These are phyloP conservation scores for Apus apus DNA, from an alignment of 2,113 vertebrate genomes.

Conservation along the genomic window DNA sequence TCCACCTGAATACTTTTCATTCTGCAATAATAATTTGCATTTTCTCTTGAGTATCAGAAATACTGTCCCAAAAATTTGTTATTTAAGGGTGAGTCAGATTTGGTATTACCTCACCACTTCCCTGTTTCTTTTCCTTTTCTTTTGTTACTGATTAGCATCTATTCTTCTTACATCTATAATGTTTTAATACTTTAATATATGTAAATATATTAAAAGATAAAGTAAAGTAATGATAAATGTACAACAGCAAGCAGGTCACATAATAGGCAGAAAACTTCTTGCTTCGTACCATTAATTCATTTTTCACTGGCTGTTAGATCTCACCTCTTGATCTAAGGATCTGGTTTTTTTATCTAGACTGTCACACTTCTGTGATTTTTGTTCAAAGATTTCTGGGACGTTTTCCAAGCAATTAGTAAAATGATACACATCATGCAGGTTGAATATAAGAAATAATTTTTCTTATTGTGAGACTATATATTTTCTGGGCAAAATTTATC, in stretches of 20 bases:
- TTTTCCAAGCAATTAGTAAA: neutral
- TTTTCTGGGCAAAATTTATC: neutral
- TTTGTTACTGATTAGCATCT: neutral
- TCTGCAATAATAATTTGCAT: neutral
- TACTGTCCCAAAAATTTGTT: neutral
- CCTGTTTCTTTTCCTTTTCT: neutral
- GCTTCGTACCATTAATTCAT: neutral
- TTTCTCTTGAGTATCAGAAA: neutral
- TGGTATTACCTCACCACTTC: neutral
- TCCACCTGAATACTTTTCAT: neutral
- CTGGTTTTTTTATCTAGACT: neutral
- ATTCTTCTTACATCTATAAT: neutral
- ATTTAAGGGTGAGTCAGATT: neutral
- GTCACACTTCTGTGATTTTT: neutral
- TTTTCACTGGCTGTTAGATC: neutral
- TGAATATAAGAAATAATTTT: neutral
- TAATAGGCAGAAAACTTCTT: neutral
- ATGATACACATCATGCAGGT: neutral
- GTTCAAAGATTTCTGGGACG: neutral
- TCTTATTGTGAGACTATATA: neutral
- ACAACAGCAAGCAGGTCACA: neutral
- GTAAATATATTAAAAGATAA: neutral
- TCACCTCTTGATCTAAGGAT: neutral
- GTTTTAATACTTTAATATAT: neutral
- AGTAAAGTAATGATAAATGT: neutral